Conservation (phyloP, 2,797 vertebrate species). For the Chelmon rostratus region DNA sequence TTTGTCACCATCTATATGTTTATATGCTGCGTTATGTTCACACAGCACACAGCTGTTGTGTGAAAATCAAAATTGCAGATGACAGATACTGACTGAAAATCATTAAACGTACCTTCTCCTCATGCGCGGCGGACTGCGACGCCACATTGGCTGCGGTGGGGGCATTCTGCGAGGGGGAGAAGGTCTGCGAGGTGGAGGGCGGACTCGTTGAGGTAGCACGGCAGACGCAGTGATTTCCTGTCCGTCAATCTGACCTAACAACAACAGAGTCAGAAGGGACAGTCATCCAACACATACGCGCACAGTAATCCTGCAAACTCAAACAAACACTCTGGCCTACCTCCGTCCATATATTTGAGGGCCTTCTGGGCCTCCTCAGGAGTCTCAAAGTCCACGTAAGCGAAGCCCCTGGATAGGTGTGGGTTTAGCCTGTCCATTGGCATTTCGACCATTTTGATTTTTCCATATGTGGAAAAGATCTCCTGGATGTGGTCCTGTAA, state of each 20-base stretch:
- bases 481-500: conserved; percentile 95
- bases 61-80: background rate
- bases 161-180: conserved; percentile 95
- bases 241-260: conserved; percentile 93
- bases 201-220: conserved; percentile 90
- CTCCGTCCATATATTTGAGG: conserved; percentile 97
- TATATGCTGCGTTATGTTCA: background rate
- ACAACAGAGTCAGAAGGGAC: background rate
- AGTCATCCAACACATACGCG: background rate
- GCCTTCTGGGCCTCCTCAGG: conserved; percentile 95
- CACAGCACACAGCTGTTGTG: background rate
- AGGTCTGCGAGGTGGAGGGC: conserved; percentile 87
- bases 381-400: conserved; percentile 96
- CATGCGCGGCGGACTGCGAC: conserved; percentile 94
- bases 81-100: background rate
- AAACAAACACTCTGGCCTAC: conserved; percentile 67
- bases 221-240: conserved; percentile 96
- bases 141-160: conserved; percentile 95
- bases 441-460: conserved; percentile 97
- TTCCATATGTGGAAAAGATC: conserved; percentile 96
- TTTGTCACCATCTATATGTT: background rate
- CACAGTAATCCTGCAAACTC: conserved; percentile 76
- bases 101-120: conserved; percentile 88
- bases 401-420: conserved; percentile 92
- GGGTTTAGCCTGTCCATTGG: conserved; percentile 91